Conservation (phyloP, 2,888 invertebrate genomes). For the Drosophila lacicola region DNA sequence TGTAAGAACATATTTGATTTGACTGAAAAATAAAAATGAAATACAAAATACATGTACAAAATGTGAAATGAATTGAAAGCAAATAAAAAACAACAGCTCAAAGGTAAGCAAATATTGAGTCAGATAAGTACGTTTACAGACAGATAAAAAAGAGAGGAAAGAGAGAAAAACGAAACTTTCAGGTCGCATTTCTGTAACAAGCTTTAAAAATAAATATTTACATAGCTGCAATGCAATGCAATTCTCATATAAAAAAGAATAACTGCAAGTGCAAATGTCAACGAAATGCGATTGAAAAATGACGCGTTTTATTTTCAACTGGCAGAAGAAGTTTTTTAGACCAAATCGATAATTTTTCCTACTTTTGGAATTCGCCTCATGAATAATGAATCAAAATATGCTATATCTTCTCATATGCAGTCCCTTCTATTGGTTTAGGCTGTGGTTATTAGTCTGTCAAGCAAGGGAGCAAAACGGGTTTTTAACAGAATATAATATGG, state of each 20-base stretch:
- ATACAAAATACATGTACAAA: neutral
- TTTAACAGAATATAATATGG: too few relatives aligned
- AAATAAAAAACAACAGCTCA: conserved; percentile 30
- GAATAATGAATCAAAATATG: too few relatives aligned
- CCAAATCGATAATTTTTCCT: too few relatives aligned
- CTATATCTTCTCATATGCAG: too few relatives aligned
- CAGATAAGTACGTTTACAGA: neutral
- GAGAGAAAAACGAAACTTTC: neutral
- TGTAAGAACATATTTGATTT: conserved; percentile 26
- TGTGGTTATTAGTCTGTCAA: too few relatives aligned
- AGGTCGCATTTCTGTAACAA: neutral
- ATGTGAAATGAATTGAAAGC: conserved; percentile 22
- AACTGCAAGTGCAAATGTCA: neutral
- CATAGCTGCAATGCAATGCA: neutral
- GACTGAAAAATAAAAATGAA: conserved; percentile 4
- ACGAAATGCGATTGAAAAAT: neutral
- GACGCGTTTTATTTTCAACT: too few relatives aligned
- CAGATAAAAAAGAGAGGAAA: neutral
- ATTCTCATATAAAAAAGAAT: neutral
- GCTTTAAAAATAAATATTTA: conserved; percentile 10
- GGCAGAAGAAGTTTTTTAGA: too few relatives aligned
- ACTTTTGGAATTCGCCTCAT: too few relatives aligned
- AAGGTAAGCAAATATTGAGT: neutral
- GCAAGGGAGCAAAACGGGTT: too few relatives aligned
- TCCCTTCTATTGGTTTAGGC: too few relatives aligned